A percentile compares a stretch with the other conserved stretches of the same genome.
These are phyloP conservation scores for Beris chalybata DNA, from an alignment of 2,888 invertebrate genomes.

Conservation along the genomic window DNA sequence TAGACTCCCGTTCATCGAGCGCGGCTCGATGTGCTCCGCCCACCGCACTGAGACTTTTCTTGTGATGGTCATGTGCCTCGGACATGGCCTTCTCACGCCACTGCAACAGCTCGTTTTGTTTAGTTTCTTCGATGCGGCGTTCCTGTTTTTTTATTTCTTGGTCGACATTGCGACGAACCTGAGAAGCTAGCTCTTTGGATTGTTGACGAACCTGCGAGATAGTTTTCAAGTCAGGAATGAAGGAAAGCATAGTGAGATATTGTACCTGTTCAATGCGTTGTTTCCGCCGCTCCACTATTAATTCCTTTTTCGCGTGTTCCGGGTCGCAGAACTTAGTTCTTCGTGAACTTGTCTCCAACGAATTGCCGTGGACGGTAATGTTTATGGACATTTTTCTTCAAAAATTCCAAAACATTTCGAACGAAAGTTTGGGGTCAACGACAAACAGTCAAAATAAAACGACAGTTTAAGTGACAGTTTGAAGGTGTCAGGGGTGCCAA, in stretches of 20 bases:
- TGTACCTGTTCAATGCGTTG: conserved; percentile 65
- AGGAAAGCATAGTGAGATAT: background rate
- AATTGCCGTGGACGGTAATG: conserved; percentile 63
- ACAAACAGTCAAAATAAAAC: conserved; percentile 27
- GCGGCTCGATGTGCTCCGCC: conserved; percentile 37
- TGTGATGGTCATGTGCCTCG: conserved; percentile 23
- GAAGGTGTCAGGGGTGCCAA: background rate
- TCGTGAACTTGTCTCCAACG: conserved; percentile 57
- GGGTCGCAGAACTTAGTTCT: conserved; percentile 60
- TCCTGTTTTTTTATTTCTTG: conserved; percentile 59
- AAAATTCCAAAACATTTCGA: conserved; percentile 21
- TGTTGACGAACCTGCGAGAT: conserved; percentile 62
- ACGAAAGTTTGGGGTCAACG: conserved; percentile 4
- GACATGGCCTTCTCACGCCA: conserved; percentile 40
- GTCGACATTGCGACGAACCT: conserved; percentile 59
- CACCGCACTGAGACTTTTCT: conserved; percentile 3
- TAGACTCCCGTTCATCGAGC: conserved; percentile 9
- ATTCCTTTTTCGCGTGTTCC: conserved; percentile 60
- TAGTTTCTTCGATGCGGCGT: conserved; percentile 57
- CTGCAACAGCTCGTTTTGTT: conserved; percentile 58
- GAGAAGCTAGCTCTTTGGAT: conserved; percentile 63
- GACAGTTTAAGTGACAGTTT: conserved; percentile 20
- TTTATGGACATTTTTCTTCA: conserved; percentile 61
- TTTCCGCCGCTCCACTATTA: conserved; percentile 61
- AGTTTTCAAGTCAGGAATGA: background rate